Percentiles rank a stretch among this genome's conserved stretches.
phyloP scores from a whole-genome alignment of 2,113 vertebrate genomes.

The Osmerus mordax region DNA sequence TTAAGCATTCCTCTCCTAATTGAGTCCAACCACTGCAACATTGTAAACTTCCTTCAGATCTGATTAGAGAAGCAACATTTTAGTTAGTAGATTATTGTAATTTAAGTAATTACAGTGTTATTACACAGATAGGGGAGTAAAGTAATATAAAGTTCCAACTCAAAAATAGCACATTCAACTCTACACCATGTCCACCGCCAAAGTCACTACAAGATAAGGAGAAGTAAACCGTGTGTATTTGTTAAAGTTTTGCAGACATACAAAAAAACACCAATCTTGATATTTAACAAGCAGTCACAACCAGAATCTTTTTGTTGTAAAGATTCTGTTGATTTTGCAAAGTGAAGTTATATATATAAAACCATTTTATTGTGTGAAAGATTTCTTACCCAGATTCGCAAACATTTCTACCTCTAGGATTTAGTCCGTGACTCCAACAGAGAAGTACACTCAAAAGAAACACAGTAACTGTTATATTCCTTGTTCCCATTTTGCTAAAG shows the following conservation, averaged over 20 bases:
- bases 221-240: no score
- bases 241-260: no score
- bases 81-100: not conserved
- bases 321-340: not conserved
- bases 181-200: no score
- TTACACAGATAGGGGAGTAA: no score
- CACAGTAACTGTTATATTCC: constrained; percentile 36
- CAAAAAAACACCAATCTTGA: no score
- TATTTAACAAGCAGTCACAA: no score
- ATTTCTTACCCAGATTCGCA: constrained; percentile 73
- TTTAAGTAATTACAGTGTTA: no score
- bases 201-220: no score
- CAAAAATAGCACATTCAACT: no score
- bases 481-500: constrained; percentile 73
- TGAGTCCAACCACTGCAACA: constrained; percentile 93
- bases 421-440: constrained; percentile 71
- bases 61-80: constrained; percentile 49
- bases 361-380: not conserved
- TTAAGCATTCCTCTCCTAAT: constrained; percentile 86
- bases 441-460: constrained; percentile 56
- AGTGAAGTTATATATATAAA: not conserved
- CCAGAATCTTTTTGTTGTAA: no score
- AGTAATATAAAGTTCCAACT: no score
- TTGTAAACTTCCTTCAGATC: constrained; percentile 63
- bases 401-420: constrained; percentile 75